phyloP scores from a whole-genome alignment of 2,113 vertebrate species.

The Sinocyclocheilus anophthalmus region DNA sequence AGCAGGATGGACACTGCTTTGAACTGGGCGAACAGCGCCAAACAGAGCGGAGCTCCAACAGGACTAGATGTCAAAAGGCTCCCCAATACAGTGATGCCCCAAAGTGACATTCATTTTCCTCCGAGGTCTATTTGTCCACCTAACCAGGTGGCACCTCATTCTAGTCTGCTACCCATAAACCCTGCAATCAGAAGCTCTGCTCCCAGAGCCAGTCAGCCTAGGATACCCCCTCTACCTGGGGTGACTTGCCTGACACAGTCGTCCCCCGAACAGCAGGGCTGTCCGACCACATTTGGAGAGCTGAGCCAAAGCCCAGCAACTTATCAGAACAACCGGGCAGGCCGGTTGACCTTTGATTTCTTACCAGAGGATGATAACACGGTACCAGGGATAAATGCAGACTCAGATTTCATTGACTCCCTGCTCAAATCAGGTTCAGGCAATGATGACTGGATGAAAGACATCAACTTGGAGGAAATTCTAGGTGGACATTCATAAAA shows the following conservation, averaged over 20 bases:
- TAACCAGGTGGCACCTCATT: slow-evolving; percentile 80
- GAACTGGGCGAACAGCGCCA: slow-evolving; percentile 82
- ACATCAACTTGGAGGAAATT: slow-evolving; percentile 97
- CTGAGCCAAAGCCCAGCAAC: slow-evolving; percentile 73
- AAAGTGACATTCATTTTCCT: slow-evolving; percentile 79
- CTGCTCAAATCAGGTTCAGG: slow-evolving; percentile 93
- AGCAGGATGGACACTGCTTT: slow-evolving; percentile 66
- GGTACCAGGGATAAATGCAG: slow-evolving; percentile 88
- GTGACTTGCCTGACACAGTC: slow-evolving; percentile 79
- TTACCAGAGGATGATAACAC: slow-evolving; percentile 90
- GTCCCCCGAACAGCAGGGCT: slow-evolving; percentile 75
- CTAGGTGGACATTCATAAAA: slow-evolving; percentile 84
- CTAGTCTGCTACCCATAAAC: slow-evolving; percentile 82
- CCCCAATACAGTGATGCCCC: slow-evolving; percentile 72
- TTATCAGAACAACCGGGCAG: slow-evolving; percentile 83
- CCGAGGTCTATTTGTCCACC: slow-evolving; percentile 81
- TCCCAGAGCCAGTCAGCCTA: slow-evolving; percentile 78
- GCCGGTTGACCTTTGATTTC: slow-evolving; percentile 88
- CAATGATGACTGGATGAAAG: slow-evolving; percentile 99
- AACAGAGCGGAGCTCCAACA: slow-evolving; percentile 77
- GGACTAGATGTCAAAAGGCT: slow-evolving; percentile 74
- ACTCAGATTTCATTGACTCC: slow-evolving; percentile 96
- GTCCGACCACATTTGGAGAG: slow-evolving; percentile 44
- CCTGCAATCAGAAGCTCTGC: slow-evolving; percentile 77
- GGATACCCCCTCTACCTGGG: slow-evolving; percentile 77